Evolutionary conservation across 30 jellyfish, hydroid and myxozoan genomes (phyloP), one percentile per base, ranked within the genome.

Genomic region (Turritopsis rubra): DNA sequence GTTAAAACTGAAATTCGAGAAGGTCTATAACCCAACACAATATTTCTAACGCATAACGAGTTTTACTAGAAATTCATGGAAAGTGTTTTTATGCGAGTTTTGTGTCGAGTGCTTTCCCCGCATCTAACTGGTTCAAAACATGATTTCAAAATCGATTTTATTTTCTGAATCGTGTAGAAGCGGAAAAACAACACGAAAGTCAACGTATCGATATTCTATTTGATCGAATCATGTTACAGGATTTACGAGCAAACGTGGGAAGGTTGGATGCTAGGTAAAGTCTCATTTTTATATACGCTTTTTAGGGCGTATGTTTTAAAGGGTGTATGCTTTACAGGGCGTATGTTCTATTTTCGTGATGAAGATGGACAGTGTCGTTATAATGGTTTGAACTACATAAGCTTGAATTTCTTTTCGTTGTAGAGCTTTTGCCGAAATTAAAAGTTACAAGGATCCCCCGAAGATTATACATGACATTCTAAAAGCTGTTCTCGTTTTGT

Each of bases 381-480:
- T n/a, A n/a, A n/a, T n/a, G n/a, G n/a, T n/a, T n/a, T n/a, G n/a
- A 79, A 23, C 21, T 75, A 24, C 54, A 8, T 28, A 21, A 26
- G 5, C 60, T 3, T 13, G 5, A 3, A 41, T 5, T 3, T 41
- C 25, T 74, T 21, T 74, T 72, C 52, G 25, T 19, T 60, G 22
- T 73, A 91, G 98, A 71, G 95, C 96, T 21, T 87, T 91, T 66
- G 98, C 96, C 4, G 98, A 91, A 72, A 87, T 91, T 21, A 86
- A 84, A 30, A 87, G 96, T 86, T 91, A 91, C 92, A 88, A 84
- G 68, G 96, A 84, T 29, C 98, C 98, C 7, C 98, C 98, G n/a
- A 87, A 91, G 85, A 86, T 91, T 52, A 81, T 91, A 41, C 98
- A 91, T 72, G 96, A 87, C 66, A 87, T 91, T 52, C 87, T 91